These are phyloP conservation scores for Himalopsyche kuldschensis DNA, from an alignment of 2,888 invertebrate species.

Conservation along the genomic window DNA sequence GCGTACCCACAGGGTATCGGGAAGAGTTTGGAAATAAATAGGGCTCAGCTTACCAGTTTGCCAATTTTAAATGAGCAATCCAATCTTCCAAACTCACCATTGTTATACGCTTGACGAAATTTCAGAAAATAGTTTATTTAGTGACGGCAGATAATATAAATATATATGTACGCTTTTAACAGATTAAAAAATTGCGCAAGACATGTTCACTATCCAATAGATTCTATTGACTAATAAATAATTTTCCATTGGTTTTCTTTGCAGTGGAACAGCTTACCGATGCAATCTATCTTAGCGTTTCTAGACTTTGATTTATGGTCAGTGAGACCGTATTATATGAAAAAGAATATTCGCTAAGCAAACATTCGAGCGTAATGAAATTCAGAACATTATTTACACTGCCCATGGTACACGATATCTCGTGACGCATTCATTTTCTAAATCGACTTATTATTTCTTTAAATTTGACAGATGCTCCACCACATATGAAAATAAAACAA, in stretches of 20 bases:
- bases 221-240: neutral
- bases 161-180: too few species aligned
- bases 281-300: neutral
- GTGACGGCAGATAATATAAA: too few species aligned
- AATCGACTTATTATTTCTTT: neutral
- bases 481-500: too few species aligned
- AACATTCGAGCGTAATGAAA: neutral
- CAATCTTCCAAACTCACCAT: too few species aligned
- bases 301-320: neutral
- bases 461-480: too few species aligned
- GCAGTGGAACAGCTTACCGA: neutral
- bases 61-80: too few species aligned
- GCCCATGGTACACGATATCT: neutral
- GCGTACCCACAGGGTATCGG: too few species aligned
- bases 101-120: too few species aligned
- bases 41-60: too few species aligned
- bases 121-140: too few species aligned
- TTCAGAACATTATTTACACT: neutral
- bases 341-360: neutral
- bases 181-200: too few species aligned
- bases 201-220: neutral
- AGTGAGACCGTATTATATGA: neutral
- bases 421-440: neutral
- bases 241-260: neutral
- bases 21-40: too few species aligned